Base-by-base conservation (phyloP, 2,888 invertebrate genomes). In the Hermaeophaga mercurialis region DNA sequence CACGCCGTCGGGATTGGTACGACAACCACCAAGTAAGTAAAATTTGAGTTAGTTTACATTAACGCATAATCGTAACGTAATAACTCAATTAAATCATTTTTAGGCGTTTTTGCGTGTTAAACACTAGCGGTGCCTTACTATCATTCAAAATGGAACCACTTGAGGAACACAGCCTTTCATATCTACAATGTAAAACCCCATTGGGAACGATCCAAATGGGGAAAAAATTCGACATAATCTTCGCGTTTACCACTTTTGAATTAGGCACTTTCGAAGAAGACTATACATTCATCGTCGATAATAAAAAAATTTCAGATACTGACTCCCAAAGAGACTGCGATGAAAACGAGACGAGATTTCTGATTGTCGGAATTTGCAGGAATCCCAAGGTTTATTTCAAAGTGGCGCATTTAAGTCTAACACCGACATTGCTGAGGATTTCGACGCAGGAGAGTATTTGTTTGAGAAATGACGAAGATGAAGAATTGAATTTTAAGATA, bases 341-440 rank as follows among this genome's bases (percentile, higher is more conserved):
- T 8, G 38, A 38, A 17, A 2, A 12, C 8, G 24, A 24, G 11
- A 43, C 43, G 4, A 24, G 15, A 18, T 81, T 89, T 69, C 70
- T 89, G 14, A 78, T 89, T 9, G 86, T 85, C 14, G 88, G 86
- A 8, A 73, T 80, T 39, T 85, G 86, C 0, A 77, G 81, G 54
- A 87, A 88, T 65, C 86, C 89, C 0, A 80, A 81, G 14, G 81
- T 89, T 3, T 76, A 79, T 45, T 85, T 87, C 68, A 77, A 82
- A 14, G 80, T 82, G 17, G 81, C 83, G 0, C 82, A 85, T 66
- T 71, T 88, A 53, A 76, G 81, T 43, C 80, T 89, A 68, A 81
- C 81, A 59, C 82, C 86, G 56, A 84, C 87, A 0, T 74, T 88
- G 8, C 79, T 86, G 39, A 85, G 86, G 66, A 79, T 81, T 50